A percentile compares a stretch with the other conserved stretches of the same genome.
Conservation (phyloP, 2,888 invertebrate genomes). For the Orchesella flavescens region DNA sequence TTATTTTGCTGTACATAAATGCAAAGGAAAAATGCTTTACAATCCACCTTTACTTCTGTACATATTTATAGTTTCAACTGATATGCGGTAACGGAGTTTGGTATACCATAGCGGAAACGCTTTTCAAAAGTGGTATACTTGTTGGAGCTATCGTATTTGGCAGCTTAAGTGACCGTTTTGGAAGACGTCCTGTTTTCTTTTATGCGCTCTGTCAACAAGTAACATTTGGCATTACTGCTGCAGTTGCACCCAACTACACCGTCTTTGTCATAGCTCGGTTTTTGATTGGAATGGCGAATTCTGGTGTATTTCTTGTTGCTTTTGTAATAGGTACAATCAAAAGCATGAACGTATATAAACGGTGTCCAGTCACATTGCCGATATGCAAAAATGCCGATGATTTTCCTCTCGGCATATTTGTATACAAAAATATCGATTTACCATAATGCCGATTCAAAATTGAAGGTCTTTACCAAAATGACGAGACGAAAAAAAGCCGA, state of each 20-base stretch:
- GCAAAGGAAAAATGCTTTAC: background rate
- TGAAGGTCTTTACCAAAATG: too few species aligned
- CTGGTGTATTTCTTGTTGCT: constrained; percentile 84
- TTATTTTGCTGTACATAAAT: background rate
- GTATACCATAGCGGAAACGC: constrained; percentile 80
- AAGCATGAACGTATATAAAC: constrained; percentile 59
- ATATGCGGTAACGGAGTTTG: constrained; percentile 80
- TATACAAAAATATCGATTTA: too few species aligned
- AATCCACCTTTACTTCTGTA: background rate
- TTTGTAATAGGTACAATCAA: constrained; percentile 80
- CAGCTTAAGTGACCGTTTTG: constrained; percentile 80
- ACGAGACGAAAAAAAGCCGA: too few species aligned
- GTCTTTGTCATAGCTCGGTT: constrained; percentile 81
- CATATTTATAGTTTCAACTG: constrained; percentile 78
- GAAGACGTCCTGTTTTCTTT: constrained; percentile 83
- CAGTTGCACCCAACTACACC: constrained; percentile 81
- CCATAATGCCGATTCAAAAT: too few species aligned
- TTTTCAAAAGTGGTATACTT: constrained; percentile 83
- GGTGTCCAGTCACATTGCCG: too few species aligned
- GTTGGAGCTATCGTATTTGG: constrained; percentile 83
- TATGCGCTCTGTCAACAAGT: constrained; percentile 82
- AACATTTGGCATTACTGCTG: constrained; percentile 80
- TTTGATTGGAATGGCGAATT: constrained; percentile 82
- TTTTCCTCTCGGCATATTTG: too few species aligned
- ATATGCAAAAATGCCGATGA: too few species aligned